phyloP scores from a whole-genome alignment of 1,140 invertebrate species.

The Lucilia cuprina region DNA sequence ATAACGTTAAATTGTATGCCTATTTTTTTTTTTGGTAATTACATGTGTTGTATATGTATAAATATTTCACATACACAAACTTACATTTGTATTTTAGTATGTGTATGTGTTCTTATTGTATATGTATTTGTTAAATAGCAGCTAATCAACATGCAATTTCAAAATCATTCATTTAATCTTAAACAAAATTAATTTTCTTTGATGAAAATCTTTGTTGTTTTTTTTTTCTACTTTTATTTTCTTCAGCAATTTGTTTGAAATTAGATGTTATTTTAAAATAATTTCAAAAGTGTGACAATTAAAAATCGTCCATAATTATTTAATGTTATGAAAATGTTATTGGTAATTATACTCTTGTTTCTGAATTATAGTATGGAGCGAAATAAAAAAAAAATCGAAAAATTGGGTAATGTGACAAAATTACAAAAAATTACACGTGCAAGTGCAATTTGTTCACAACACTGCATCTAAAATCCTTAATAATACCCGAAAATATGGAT shows the following conservation, averaged over 20 bases:
- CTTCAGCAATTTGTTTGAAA: not conserved
- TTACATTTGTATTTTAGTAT: not conserved
- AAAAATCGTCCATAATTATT: not conserved
- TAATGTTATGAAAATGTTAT: too few species aligned
- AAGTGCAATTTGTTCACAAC: too few species aligned
- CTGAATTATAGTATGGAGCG: too few species aligned
- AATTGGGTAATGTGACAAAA: too few species aligned
- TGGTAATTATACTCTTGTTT: too few species aligned
- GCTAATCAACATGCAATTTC: constrained; percentile 14
- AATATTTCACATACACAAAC: not conserved
- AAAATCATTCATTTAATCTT: constrained; percentile 7
- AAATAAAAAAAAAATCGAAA: too few species aligned
- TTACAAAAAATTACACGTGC: too few species aligned
- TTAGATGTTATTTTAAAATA: constrained; percentile 1
- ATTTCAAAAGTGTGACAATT: constrained; percentile 2
- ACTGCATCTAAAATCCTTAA: too few species aligned
- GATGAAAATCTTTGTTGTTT: not conserved
- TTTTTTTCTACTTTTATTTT: not conserved
- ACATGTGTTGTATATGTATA: not conserved
- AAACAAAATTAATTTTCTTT: not conserved
- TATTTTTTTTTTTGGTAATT: not conserved
- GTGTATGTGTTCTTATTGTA: not conserved
- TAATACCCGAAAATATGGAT: too few species aligned
- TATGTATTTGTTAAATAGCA: not conserved
- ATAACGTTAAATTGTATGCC: not conserved